Base-by-base conservation (phyloP, 2,888 invertebrate genomes). In the Diarsia brunnea region DNA sequence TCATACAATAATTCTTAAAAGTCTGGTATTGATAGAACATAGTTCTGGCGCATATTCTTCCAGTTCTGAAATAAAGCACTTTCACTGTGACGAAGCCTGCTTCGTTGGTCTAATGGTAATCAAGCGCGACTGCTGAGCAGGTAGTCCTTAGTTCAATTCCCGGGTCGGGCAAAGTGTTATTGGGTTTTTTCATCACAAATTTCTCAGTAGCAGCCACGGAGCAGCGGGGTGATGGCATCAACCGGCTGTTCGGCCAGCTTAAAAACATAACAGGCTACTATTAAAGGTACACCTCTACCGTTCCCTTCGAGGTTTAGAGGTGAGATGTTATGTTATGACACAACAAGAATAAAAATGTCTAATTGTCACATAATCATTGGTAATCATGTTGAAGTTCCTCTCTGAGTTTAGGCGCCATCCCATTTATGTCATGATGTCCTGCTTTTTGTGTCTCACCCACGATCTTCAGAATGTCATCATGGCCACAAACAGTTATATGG, bases 11-110 rank as follows among this genome's bases (percentile, higher is more conserved):
- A 49, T 2, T 82, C 43, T 49, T 1, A 27, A 85, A 78, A 4
- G 69, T 61, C 10, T 49, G 10, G 61, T 84, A 84, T 0, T 4
- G 0, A 19, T 61, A 27, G 8, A n/a, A 70, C 0, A 72, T 0
- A 1, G 61, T 63, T 65, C 82, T 74, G 5, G 12, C 84, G 16
- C 84, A 84, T 16, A 84, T 0, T 67, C 49, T 60, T n/a, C 77
- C 79, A 47, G 84, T 84, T 0, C 84, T 84, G 55, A 31, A 84
- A 84, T 31, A 24, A 69, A 64, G 0, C 2, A 79, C 38, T 27
- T 43, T 53, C 4, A 38, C 38, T 38, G 38, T 38, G 38, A 38
- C 38, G 38, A 38, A 38, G 8, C 7, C 38, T 38, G 38, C 38
- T 8, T 38, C 38, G 38, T 38, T 38, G 38, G 38, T 38, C 38